Percentiles rank a stretch among this genome's conserved stretches.
Conservation (phyloP, 1,140 invertebrate genomes). For the Choristoneura fumiferana region DNA sequence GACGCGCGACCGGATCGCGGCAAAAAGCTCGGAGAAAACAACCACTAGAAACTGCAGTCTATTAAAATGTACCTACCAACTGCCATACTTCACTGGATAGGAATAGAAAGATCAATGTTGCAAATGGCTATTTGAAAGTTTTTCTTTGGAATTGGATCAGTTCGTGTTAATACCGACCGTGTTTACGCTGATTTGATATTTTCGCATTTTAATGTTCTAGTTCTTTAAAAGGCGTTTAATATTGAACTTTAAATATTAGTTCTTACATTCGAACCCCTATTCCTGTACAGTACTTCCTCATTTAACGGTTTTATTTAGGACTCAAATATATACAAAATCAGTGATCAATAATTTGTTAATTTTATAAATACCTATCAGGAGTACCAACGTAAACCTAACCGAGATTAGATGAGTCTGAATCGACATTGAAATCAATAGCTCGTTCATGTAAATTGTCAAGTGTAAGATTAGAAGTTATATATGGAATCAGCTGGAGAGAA, state of each 20-base stretch:
- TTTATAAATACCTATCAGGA: too few relatives aligned
- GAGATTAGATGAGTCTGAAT: slow-evolving; percentile 1
- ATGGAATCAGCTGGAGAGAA: slow-evolving; percentile 47
- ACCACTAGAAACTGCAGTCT: slow-evolving; percentile 62
- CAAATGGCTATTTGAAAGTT: neutral
- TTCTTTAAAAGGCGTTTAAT: too few relatives aligned
- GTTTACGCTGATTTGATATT: neutral
- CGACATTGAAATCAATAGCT: slow-evolving; percentile 37
- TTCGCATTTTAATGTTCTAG: too few relatives aligned
- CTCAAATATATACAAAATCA: too few relatives aligned
- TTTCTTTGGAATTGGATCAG: neutral
- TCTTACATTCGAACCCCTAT: too few relatives aligned
- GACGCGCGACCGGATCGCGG: slow-evolving; percentile 24
- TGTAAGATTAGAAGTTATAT: slow-evolving; percentile 51
- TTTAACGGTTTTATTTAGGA: too few relatives aligned
- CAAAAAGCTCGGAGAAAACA: slow-evolving; percentile 67
- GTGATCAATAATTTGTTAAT: too few relatives aligned
- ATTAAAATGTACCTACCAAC: slow-evolving; percentile 37
- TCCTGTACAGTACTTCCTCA: too few relatives aligned
- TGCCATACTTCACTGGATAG: neutral
- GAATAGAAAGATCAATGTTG: slow-evolving; percentile 5
- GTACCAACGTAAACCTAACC: neutral
- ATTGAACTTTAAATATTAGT: too few relatives aligned
- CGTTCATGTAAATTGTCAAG: slow-evolving; percentile 41
- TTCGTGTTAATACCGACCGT: neutral